A percentile compares a stretch with the other conserved stretches of the same genome.
Evolutionary conservation across 2,888 invertebrate species (phyloP).

Genomic region (Plemyria rubiginata): DNA sequence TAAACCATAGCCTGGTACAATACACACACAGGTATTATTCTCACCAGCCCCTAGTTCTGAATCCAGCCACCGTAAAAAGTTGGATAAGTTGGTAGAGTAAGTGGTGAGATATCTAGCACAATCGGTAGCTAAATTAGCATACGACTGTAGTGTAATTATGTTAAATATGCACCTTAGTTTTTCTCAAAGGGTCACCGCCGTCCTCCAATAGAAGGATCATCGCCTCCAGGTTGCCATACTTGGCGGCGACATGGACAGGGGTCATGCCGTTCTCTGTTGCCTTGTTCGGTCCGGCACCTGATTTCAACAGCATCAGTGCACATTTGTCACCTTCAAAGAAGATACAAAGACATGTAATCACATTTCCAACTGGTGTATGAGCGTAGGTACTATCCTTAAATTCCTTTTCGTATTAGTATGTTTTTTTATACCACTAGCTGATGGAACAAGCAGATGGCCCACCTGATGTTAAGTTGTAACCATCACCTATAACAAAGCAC

Average conservation of each 20-base stretch:
- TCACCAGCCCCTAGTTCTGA: background rate
- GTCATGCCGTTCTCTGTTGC: constrained; percentile 98
- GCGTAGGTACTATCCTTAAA: too few relatives aligned
- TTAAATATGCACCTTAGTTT: constrained; percentile 92
- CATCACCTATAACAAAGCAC: too few relatives aligned
- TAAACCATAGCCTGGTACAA: background rate
- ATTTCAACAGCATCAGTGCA: constrained; percentile 98
- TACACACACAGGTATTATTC: background rate
- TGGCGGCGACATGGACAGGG: constrained; percentile 97
- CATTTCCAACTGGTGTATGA: too few relatives aligned
- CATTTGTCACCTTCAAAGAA: constrained; percentile 84
- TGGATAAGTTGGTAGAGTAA: background rate
- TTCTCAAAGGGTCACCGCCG: constrained; percentile 95
- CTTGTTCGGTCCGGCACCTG: constrained; percentile 98
- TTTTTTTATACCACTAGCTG: too few relatives aligned
- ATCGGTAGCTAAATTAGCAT: too few relatives aligned
- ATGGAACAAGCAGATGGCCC: too few relatives aligned
- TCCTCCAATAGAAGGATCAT: constrained; percentile 95
- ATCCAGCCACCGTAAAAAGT: background rate
- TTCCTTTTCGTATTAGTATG: too few relatives aligned
- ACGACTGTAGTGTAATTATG: too few relatives aligned
- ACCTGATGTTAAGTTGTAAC: too few relatives aligned
- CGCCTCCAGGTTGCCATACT: constrained; percentile 95
- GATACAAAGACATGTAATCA: too few relatives aligned
- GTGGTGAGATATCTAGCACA: too few relatives aligned